Evolutionary conservation across 2,888 invertebrate genomes (phyloP).

Genomic region (Sylvicola cinctus): DNA sequence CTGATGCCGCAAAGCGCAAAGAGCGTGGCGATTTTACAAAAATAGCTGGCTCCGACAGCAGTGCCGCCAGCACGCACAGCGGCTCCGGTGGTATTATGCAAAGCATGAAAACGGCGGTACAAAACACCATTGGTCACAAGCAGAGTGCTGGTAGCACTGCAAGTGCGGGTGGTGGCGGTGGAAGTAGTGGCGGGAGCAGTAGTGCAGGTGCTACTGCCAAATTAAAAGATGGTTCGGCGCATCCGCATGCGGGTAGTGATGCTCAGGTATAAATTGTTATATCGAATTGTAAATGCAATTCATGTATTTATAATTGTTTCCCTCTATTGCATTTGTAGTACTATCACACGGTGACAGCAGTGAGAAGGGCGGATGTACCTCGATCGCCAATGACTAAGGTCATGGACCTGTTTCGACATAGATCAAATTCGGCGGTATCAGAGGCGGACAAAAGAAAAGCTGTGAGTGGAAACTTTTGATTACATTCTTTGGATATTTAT

Average conservation of each 20-base stretch:
- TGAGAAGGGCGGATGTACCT: conserved; percentile 35
- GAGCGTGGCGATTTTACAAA: conserved; percentile 7
- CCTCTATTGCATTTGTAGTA: conserved; percentile 26
- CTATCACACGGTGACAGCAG: conserved; percentile 50
- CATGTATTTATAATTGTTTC: neutral
- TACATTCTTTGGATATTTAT: neutral
- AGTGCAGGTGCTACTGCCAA: conserved; percentile 15
- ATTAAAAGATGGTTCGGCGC: conserved; percentile 46
- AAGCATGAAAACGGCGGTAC: conserved; percentile 66
- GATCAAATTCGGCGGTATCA: conserved; percentile 47
- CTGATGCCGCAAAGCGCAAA: conserved; percentile 35
- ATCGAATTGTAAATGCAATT: neutral
- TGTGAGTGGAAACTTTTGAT: conserved; percentile 28
- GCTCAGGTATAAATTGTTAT: conserved; percentile 21
- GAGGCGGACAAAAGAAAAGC: conserved; percentile 50
- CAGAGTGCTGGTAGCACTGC: conserved; percentile 1
- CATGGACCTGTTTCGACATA: conserved; percentile 70
- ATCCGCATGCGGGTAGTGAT: conserved; percentile 42
- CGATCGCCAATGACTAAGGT: conserved; percentile 75
- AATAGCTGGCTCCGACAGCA: conserved; percentile 12
- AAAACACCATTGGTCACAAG: conserved; percentile 23
- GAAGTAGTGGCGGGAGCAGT: conserved; percentile 16
- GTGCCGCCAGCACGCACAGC: conserved; percentile 15
- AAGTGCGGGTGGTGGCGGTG: conserved; percentile 10
- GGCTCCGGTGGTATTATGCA: conserved; percentile 40